Evolutionary conservation across 2,888 invertebrate genomes (phyloP).

Genomic region (Germaria angustata): DNA sequence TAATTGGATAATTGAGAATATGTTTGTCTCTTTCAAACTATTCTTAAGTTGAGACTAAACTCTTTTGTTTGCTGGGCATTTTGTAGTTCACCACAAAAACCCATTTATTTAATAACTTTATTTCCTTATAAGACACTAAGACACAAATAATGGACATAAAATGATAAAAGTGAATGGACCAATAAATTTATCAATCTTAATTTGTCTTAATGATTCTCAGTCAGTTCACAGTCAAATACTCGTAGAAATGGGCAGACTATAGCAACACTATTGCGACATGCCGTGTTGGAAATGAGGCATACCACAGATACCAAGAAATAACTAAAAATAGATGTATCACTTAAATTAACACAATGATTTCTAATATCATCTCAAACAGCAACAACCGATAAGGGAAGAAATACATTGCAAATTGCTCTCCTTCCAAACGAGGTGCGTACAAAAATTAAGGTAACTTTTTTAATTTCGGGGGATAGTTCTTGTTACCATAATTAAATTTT

Average conservation of each 20-base stretch:
- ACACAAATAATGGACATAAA: constrained; percentile 16
- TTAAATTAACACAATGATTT: constrained; percentile 34
- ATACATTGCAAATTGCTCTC: too few relatives aligned
- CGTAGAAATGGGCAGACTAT: constrained; percentile 8
- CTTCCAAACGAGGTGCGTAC: too few relatives aligned
- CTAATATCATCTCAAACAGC: constrained; percentile 14
- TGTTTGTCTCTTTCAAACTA: too few relatives aligned
- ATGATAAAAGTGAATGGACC: constrained; percentile 61
- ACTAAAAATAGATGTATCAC: constrained; percentile 14
- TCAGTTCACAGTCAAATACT: constrained; percentile 69
- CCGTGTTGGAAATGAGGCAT: neutral
- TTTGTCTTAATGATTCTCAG: constrained; percentile 75
- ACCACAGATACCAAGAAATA: constrained; percentile 14
- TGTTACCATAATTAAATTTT: too few relatives aligned
- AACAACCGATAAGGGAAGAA: neutral
- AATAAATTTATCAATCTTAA: constrained; percentile 77
- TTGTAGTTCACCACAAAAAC: neutral
- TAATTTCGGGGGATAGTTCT: too few relatives aligned
- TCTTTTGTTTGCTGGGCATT: neutral
- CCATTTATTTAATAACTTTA: constrained; percentile 4
- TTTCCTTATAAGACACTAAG: neutral
- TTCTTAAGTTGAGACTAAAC: too few relatives aligned
- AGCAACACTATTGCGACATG: neutral
- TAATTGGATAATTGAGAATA: too few relatives aligned
- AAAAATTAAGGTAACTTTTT: too few relatives aligned